phyloP scores from a whole-genome alignment of 2,888 invertebrate species.

The Eupithecia insigniata region DNA sequence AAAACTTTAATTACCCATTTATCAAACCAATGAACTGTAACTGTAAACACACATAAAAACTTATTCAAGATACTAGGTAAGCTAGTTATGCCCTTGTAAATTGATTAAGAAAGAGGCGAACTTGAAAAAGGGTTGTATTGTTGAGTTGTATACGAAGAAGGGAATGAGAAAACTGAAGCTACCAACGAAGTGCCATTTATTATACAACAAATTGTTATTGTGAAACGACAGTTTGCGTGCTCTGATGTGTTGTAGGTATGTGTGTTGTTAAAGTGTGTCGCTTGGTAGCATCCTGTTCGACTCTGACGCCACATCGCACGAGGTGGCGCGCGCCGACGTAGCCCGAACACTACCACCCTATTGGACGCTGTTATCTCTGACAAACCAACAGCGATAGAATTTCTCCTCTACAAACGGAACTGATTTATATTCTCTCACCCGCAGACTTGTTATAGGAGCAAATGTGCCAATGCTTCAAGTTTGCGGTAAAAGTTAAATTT shows the following conservation, averaged over 20 bases:
- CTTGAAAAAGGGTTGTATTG: neutral
- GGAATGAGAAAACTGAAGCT: conserved; percentile 9
- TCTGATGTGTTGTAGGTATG: conserved; percentile 42
- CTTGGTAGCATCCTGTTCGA: conserved; percentile 77
- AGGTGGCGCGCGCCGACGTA: conserved; percentile 71
- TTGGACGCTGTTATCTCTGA: conserved; percentile 77
- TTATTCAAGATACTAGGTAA: neutral
- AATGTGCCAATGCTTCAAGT: neutral
- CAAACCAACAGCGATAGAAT: conserved; percentile 74
- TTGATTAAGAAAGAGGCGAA: neutral
- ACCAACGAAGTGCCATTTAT: conserved; percentile 29
- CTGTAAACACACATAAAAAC: conserved; percentile 6
- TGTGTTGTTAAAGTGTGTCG: conserved; percentile 63
- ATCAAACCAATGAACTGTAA: conserved; percentile 2
- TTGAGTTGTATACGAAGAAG: neutral
- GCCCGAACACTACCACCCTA: conserved; percentile 66
- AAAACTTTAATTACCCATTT: conserved; percentile 6
- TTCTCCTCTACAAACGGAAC: conserved; percentile 78
- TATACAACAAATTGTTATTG: conserved; percentile 49
- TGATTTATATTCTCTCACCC: conserved; percentile 60
- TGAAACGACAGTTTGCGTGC: conserved; percentile 51
- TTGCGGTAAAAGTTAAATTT: neutral
- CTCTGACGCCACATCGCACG: conserved; percentile 77
- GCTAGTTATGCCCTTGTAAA: neutral
- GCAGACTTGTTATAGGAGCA: conserved; percentile 45